Evolutionary conservation across 2,888 invertebrate genomes (phyloP).

Genomic region (Perithous albicinctus): DNA sequence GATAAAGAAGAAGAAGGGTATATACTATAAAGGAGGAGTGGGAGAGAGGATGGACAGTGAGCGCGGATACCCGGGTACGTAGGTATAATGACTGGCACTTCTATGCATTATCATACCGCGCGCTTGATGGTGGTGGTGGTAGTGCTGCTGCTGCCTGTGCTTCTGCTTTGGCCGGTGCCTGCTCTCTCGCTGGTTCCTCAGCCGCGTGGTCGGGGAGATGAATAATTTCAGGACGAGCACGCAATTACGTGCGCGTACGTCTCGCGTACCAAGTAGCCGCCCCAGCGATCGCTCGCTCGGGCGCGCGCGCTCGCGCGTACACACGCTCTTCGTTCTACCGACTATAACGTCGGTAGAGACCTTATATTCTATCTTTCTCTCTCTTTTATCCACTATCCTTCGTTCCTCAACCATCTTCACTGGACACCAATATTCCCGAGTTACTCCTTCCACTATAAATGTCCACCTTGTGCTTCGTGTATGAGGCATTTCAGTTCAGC

Average conservation of each 20-base stretch:
- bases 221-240: conserved; percentile 84
- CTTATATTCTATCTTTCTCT: conserved; percentile 29
- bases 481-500: too few relatives aligned
- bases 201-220: conserved; percentile 80
- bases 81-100: conserved; percentile 84
- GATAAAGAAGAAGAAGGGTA: conserved; percentile 32
- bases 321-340: conserved; percentile 28
- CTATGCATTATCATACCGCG: conserved; percentile 84
- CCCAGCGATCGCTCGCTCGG: conserved; percentile 73
- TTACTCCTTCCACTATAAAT: background rate
- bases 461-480: conserved; percentile 5
- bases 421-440: conserved; percentile 25
- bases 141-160: conserved; percentile 5
- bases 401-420: conserved; percentile 32
- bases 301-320: conserved; percentile 54
- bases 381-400: conserved; percentile 36
- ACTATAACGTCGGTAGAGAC: conserved; percentile 32
- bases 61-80: conserved; percentile 63
- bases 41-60: conserved; percentile 68
- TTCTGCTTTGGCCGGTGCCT: conserved; percentile 44
- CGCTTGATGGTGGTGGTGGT: conserved; percentile 8
- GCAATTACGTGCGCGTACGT: conserved; percentile 84
- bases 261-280: conserved; percentile 84
- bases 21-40: conserved; percentile 19
- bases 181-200: conserved; percentile 78